These are phyloP conservation scores for Passer domesticus DNA, from an alignment of 2,113 vertebrate genomes.

Conservation along the genomic window DNA sequence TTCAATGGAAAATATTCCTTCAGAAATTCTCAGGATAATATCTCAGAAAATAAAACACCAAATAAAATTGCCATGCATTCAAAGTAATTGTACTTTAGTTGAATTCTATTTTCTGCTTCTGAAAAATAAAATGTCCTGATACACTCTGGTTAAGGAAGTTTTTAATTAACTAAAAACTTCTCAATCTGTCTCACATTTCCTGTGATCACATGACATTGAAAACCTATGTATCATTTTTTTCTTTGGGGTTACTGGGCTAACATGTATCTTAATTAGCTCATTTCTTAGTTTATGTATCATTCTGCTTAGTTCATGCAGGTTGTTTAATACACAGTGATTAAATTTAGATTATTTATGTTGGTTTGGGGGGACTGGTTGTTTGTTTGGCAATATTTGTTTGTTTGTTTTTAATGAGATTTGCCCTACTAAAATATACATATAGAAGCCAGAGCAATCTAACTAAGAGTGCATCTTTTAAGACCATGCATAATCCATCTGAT, in stretches of 20 bases:
- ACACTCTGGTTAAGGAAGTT: neutral
- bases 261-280: neutral
- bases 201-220: too few species aligned
- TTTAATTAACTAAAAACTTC: neutral
- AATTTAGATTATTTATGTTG: neutral
- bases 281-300: neutral
- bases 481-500: neutral
- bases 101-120: neutral
- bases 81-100: neutral
- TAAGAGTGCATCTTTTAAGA: neutral
- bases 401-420: neutral
- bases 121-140: neutral
- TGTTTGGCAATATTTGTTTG: too few species aligned
- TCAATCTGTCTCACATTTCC: neutral
- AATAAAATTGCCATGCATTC: neutral
- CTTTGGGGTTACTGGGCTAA: neutral
- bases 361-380: neutral
- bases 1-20: neutral
- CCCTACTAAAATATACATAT: neutral
- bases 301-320: neutral
- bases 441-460: neutral
- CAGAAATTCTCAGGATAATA: neutral
- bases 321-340: neutral
- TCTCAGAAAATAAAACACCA: neutral
- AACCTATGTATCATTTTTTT: fast-evolving